These are phyloP conservation scores for Labeo catla DNA, from an alignment of 2,113 vertebrate species.

Conservation along the genomic window DNA sequence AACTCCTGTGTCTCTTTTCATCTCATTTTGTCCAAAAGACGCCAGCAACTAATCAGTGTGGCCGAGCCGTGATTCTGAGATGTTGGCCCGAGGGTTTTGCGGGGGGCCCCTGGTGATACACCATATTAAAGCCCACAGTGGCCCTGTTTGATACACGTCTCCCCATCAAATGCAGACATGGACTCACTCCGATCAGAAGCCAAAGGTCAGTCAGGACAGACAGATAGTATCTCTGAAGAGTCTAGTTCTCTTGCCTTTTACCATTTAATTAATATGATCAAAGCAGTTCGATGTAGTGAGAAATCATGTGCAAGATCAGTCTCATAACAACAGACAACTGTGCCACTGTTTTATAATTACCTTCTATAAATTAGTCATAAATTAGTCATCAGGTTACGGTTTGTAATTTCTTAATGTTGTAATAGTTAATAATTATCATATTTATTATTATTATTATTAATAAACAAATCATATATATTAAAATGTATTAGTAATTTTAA, in stretches of 20 bases:
- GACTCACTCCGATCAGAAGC: conserved; percentile 25
- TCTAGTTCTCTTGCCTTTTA: background rate
- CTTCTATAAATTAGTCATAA: background rate
- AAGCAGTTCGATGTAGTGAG: background rate
- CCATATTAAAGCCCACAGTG: conserved; percentile 41
- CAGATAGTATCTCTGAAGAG: conserved; percentile 34
- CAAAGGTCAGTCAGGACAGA: conserved; percentile 44
- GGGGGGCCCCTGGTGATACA: conserved; percentile 14
- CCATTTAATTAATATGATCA: conserved; percentile 9
- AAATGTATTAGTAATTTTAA: background rate
- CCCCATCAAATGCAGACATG: conserved; percentile 18
- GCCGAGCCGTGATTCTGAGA: conserved; percentile 65
- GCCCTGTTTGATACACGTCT: conserved; percentile 32
- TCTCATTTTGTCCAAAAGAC: conserved; percentile 52
- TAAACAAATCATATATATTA: background rate
- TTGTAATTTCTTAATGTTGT: background rate
- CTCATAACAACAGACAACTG: background rate
- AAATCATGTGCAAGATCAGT: background rate
- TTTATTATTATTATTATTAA: background rate
- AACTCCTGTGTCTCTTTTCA: conserved; percentile 5
- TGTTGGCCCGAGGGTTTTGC: conserved; percentile 1
- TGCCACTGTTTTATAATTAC: background rate
- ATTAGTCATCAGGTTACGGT: background rate
- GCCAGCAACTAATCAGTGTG: conserved; percentile 67
- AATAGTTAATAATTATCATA: background rate